These are phyloP conservation scores for Lithophane semibrunnea DNA, from an alignment of 2,888 invertebrate genomes.

Conservation along the genomic window DNA sequence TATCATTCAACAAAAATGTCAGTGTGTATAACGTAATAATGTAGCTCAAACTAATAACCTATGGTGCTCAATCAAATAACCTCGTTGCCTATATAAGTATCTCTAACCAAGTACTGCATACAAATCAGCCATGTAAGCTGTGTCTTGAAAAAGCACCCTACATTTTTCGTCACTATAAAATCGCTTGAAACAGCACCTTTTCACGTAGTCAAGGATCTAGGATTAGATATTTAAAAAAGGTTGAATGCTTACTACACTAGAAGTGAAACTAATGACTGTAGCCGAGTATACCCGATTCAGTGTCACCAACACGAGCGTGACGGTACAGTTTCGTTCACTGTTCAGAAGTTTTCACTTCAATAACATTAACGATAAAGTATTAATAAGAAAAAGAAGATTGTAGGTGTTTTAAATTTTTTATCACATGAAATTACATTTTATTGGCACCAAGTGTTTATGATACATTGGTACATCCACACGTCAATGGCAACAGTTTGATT, in stretches of 20 bases:
- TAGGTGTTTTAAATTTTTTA: constrained; percentile 3
- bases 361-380: neutral
- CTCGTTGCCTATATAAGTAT: neutral
- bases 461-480: neutral
- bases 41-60: constrained; percentile 18
- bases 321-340: neutral
- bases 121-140: neutral
- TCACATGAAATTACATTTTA: constrained; percentile 7
- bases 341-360: neutral
- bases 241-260: neutral
- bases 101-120: neutral
- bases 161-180: neutral
- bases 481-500: constrained; percentile 22
- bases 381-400: constrained; percentile 3
- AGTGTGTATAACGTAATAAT: neutral
- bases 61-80: constrained; percentile 39
- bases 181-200: constrained; percentile 21
- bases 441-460: constrained; percentile 9
- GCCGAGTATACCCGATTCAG: neutral
- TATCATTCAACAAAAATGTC: neutral
- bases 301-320: neutral
- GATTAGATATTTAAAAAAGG: too few relatives aligned
- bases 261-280: neutral
- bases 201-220: neutral
- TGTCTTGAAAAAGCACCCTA: neutral